Conservation (phyloP, 2,888 invertebrate genomes). For the Spodoptera littoralis region DNA sequence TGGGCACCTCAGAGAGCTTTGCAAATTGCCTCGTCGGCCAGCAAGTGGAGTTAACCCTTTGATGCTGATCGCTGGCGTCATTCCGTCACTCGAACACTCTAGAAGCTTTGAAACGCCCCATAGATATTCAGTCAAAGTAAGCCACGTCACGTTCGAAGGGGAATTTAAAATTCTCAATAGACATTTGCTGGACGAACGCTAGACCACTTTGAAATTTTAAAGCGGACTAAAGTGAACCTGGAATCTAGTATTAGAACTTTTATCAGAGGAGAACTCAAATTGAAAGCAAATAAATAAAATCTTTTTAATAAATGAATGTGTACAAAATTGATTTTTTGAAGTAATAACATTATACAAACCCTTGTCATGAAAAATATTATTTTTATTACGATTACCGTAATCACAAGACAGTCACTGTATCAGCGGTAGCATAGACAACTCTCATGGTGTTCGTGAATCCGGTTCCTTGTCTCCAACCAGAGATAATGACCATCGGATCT, state of each 20-base stretch:
- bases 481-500: constrained; percentile 92
- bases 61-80: constrained; percentile 71
- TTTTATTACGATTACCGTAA: background rate
- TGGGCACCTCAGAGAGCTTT: constrained; percentile 78
- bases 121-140: constrained; percentile 61
- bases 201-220: constrained; percentile 60
- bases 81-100: constrained; percentile 69
- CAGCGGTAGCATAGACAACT: constrained; percentile 86
- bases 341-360: background rate
- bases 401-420: constrained; percentile 38
- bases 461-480: constrained; percentile 91
- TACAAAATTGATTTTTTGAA: constrained; percentile 1
- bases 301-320: constrained; percentile 1
- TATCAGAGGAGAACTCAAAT: constrained; percentile 13
- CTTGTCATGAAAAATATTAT: background rate
- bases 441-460: constrained; percentile 92
- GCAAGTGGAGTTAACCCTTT: constrained; percentile 77
- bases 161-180: constrained; percentile 66
- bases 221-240: constrained; percentile 31
- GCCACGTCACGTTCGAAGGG: constrained; percentile 45
- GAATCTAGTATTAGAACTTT: constrained; percentile 8
- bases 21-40: constrained; percentile 80
- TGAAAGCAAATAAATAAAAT: constrained; percentile 1
- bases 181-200: constrained; percentile 51
- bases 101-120: constrained; percentile 62